Evolutionary conservation across 2,888 invertebrate genomes (phyloP).

Genomic region (Mechanitis messenoides): DNA sequence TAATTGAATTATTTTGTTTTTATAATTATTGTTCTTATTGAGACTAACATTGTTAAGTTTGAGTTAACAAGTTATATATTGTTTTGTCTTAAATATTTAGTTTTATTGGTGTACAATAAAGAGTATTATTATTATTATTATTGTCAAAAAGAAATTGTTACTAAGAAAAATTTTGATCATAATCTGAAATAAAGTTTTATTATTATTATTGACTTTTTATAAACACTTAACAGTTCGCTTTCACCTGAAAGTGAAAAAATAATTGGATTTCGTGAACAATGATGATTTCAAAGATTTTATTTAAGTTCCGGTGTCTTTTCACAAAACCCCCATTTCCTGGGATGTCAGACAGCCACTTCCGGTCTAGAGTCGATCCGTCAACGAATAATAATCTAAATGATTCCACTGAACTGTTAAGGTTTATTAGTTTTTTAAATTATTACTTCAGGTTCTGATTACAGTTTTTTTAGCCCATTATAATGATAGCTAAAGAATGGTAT

Average conservation of each 20-base stretch:
- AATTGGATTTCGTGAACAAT: conserved; percentile 28
- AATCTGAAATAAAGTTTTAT: too few species aligned
- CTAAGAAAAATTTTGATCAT: too few species aligned
- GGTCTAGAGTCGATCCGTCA: conserved; percentile 26
- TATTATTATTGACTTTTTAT: too few species aligned
- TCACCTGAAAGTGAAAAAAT: conserved; percentile 23
- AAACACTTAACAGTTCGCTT: neutral
- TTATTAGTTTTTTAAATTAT: conserved; percentile 8
- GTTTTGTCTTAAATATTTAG: too few species aligned
- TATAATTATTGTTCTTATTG: too few species aligned
- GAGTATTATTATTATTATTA: too few species aligned
- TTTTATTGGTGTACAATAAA: too few species aligned
- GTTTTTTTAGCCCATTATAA: too few species aligned
- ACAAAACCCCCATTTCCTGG: conserved; percentile 30
- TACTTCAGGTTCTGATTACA: neutral
- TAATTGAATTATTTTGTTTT: too few species aligned
- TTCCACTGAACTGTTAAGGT: neutral
- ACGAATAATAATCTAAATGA: conserved; percentile 27
- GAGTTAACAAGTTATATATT: too few species aligned
- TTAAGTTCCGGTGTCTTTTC: conserved; percentile 29
- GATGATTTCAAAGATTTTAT: conserved; percentile 29
- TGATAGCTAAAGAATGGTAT: neutral
- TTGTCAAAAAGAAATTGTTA: too few species aligned
- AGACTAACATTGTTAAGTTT: too few species aligned
- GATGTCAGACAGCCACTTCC: conserved; percentile 28